Evolutionary conservation across 2,888 invertebrate genomes (phyloP).

Genomic region (Calephelis perditalis): DNA sequence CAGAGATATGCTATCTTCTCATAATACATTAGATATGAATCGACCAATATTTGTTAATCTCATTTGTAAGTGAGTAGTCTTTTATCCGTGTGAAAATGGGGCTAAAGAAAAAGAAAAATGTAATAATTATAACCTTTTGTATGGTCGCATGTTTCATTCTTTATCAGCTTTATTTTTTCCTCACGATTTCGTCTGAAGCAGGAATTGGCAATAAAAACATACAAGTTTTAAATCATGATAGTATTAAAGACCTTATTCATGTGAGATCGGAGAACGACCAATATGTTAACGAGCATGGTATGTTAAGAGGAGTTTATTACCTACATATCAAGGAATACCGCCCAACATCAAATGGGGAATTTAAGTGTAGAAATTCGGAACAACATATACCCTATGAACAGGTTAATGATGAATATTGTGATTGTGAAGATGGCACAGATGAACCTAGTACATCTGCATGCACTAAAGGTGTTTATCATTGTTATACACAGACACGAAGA

Average conservation of each 20-base stretch:
- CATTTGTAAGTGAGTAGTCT: too few species aligned
- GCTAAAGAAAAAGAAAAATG: slow-evolving; percentile 62
- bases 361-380: slow-evolving; percentile 60
- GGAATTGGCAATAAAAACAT: slow-evolving; percentile 41
- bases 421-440: slow-evolving; percentile 88
- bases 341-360: slow-evolving; percentile 53
- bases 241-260: slow-evolving; percentile 41
- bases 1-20: too few species aligned
- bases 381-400: slow-evolving; percentile 53
- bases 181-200: slow-evolving; percentile 52
- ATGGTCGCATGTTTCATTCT: slow-evolving; percentile 56
- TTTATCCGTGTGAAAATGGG: slow-evolving; percentile 21
- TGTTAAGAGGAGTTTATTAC: slow-evolving; percentile 59
- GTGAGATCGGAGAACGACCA: slow-evolving; percentile 55
- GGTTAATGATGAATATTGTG: slow-evolving; percentile 92
- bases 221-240: slow-evolving; percentile 45
- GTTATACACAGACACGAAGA: slow-evolving; percentile 76
- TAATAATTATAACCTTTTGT: slow-evolving; percentile 51
- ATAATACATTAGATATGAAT: too few species aligned
- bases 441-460: slow-evolving; percentile 95
- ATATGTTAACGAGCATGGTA: slow-evolving; percentile 58
- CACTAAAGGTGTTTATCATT: slow-evolving; percentile 89
- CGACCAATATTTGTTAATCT: too few species aligned
- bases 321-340: slow-evolving; percentile 54
- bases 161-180: slow-evolving; percentile 67